Evolutionary conservation across 1,140 invertebrate species (phyloP), one percentile per base, ranked within the genome.

Genomic region (Dryas iulia): DNA sequence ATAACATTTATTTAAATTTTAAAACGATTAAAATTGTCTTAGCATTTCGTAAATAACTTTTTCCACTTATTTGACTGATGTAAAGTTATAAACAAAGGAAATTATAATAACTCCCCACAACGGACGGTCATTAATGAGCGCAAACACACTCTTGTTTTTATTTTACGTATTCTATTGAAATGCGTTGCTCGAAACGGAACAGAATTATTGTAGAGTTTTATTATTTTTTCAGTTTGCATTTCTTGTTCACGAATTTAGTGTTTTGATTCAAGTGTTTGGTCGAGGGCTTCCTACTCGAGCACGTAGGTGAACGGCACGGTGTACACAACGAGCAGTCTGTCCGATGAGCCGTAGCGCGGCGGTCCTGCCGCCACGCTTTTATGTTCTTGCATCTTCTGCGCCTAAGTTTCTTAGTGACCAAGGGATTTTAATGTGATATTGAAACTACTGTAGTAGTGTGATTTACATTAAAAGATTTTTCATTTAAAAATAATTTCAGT

Each of bases 301-400:
- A 72, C 71, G 74, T 74, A 71, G 66, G 77, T 69, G 77, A 80
- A 71, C 71, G 81, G 39, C 64, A 68, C 67, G 73, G 76, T 53
- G 71, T 68, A 65, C 65, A 56, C 62, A 30, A 69, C 66, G 64
- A 71, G 56, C 83, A 90, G 89, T 91, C 81, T 86, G 83, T 76
- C 82, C 84, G 85, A 89, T 89, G 87, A 89, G 83, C 83, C 86
- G 86, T 88, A 86, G 87, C 81, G 89, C 77, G 86, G 86, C 86
- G 87, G 87, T 86, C 86, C 78, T 91, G 85, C 84, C 85, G 85
- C 82, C 81, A 71, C 74, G 79, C 79, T 77, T 66, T 70, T 62
- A 68, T 81, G 71, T 74, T 60, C 69, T 63, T 72, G 52, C 74
- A 35, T 58, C 74, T 80, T 64, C 68, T 86, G 69, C 31, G 61